Evolutionary conservation across 1,140 invertebrate species (phyloP), one percentile per base, ranked within the genome.

Genomic region (Hetaerina americana): DNA sequence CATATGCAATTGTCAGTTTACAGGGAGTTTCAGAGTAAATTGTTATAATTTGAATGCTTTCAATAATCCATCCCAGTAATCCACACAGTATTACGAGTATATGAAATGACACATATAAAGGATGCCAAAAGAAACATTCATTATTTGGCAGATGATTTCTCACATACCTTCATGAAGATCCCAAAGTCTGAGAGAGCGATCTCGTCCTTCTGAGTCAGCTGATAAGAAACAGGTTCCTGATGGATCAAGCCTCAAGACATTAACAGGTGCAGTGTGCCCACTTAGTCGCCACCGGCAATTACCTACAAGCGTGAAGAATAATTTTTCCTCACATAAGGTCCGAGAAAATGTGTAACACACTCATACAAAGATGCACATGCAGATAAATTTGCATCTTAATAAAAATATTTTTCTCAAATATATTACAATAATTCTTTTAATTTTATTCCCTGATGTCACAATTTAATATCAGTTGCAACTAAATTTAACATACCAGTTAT

Each of bases 151-250:
- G n/a, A n/a, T 75, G n/a, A n/a, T n/a, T n/a, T n/a, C n/a, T n/a
- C n/a, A n/a, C n/a, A n/a, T 80, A 92, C 92, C 92, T 77, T 87
- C 86, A 75, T 86, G 85, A 6, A 93, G 77, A 79, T 93, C 88
- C 92, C 92, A 94, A 10, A 93, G 82, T 66, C 92, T 82, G 57
- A 94, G 85, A 25, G 90, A 90, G 49, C 85, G 80, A 80, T 94
- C 92, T 69, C 86, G 80, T 27, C 89, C 85, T 73, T 84, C 80
- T 29, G 87, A 86, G 80, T 93, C 91, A 27, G 86, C 85, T 10
- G 92, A 92, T 27, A 93, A 80, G 74, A 90, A 86, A 27, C 87
- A 81, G 70, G 84, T 85, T 15, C 91, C 91, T 10, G 84, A 80
- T n/a, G 87, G 85, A 76, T 91, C 88, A 74, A 93, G 80, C 74